Base-by-base conservation (phyloP, 2,888 invertebrate species). In the Pristionchus fissidentatus region DNA sequence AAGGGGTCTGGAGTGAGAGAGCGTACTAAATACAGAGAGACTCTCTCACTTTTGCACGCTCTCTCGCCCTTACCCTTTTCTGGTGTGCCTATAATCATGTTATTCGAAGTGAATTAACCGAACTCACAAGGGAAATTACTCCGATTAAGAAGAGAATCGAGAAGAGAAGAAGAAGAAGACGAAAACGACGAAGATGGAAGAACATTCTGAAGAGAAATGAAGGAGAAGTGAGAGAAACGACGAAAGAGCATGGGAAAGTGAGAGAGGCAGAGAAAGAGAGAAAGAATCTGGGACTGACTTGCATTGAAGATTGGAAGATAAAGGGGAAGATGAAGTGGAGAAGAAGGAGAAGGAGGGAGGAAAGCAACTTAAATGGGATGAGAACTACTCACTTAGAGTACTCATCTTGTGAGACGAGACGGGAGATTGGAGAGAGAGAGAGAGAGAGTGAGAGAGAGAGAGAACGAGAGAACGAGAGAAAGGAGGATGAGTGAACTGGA, bases 381-480 rank as follows among this genome's bases (percentile, higher is more conserved):
- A 22, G 66, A 66, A 66, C 66, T 66, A 66, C 66, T 41, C 66
- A 66, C 66, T 66, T 66, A 66, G 66, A 66, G 66, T 66, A 66
- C 66, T 66, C 66, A 66, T 66, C 66, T 38, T 55, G 22, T 66
- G 43, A n/a, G n/a, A n/a, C n/a, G n/a, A 26, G 75, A 46, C 26
- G 46, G 19, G 75, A 29, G 29, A 29, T 5, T 46, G 46, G 43
- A 43, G 73, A 73, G 75, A 49, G 43, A 73, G 26, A 38, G 46
- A 32, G 62, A 62, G 46, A 46, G 43, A n/a, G n/a, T n/a, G n/a
- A n/a, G 55, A 4, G 55, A 55, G 55, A 55, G 41, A 26, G 35
- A 19, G 55, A 52, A 7, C 38, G 26, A 38, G 32, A 32, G 38
- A 46, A n/a, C 5, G n/a, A 75, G 38, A 38, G 46, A n/a, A 15